These are phyloP conservation scores for Ranitomeya variabilis DNA, from an alignment of 2,113 vertebrate genomes.

Conservation along the genomic window DNA sequence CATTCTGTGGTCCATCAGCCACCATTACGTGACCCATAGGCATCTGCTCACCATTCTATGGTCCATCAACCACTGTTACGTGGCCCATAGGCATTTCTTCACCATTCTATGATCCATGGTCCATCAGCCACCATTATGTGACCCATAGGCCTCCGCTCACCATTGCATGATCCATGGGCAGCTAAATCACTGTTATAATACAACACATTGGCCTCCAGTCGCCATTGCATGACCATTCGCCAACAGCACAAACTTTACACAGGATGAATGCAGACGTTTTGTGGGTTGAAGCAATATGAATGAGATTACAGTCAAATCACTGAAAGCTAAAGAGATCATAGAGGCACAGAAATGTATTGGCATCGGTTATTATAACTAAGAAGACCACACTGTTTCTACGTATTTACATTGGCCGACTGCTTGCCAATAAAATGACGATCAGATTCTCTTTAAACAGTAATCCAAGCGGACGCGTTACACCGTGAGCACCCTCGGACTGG, in stretches of 20 bases:
- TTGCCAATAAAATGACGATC: background rate
- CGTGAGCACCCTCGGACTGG: background rate
- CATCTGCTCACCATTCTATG: background rate
- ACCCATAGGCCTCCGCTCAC: no score
- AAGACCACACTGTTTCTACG: background rate
- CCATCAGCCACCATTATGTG: no score
- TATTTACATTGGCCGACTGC: background rate
- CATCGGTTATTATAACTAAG: background rate
- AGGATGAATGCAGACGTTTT: background rate
- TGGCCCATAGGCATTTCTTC: background rate
- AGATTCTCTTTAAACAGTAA: background rate
- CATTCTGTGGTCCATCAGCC: background rate
- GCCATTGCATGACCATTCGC: background rate
- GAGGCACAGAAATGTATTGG: slow-evolving; percentile 17
- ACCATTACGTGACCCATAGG: background rate
- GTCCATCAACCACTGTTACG: background rate
- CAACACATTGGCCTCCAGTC: no score
- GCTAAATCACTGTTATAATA: no score
- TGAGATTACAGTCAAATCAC: background rate
- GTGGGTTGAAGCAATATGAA: background rate
- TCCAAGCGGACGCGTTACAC: background rate
- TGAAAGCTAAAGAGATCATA: background rate
- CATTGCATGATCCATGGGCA: no score
- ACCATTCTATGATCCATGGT: no score
- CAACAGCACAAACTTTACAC: slow-evolving; percentile 1